phyloP scores from a whole-genome alignment of 2,113 vertebrate genomes.

The Takifugu flavidus region DNA sequence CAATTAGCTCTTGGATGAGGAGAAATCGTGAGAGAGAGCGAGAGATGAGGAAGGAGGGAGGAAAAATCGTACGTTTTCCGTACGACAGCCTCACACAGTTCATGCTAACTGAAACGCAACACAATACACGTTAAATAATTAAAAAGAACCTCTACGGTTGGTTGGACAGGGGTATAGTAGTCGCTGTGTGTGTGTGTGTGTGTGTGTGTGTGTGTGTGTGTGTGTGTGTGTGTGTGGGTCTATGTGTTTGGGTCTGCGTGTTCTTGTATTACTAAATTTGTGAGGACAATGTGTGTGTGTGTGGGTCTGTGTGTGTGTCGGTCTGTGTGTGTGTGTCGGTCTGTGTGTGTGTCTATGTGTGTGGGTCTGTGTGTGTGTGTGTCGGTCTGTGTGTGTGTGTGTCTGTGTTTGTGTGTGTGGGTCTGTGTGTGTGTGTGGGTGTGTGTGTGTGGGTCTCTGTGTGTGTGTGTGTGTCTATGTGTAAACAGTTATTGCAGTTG shows the following conservation, averaged over 20 bases:
- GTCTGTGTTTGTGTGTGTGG: no score
- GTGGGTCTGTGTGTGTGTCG: no score
- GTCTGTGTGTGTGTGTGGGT: no score
- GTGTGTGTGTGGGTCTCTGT: no score
- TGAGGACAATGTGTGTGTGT: slow-evolving; percentile 6
- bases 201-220: slow-evolving; percentile 9
- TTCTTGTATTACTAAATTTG: slow-evolving; percentile 15
- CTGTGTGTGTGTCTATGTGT: no score
- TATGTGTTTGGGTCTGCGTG: slow-evolving; percentile 5
- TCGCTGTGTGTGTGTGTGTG: slow-evolving; percentile 5
- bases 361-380: no score
- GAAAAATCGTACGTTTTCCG: background rate
- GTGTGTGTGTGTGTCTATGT: no score
- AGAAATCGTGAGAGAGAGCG: background rate
- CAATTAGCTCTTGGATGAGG: slow-evolving; percentile 20
- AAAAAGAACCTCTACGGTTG: slow-evolving; percentile 10
- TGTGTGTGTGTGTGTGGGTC: slow-evolving; percentile 7
- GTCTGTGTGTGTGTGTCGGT: no score
- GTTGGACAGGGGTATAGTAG: slow-evolving; percentile 13
- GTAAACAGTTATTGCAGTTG: no score
- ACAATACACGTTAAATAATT: slow-evolving; percentile 33
- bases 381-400: no score
- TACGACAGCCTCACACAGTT: background rate
- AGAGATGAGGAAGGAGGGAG: background rate
- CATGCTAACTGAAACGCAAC: slow-evolving; percentile 35